phyloP scores from a whole-genome alignment of 2,888 invertebrate genomes.

The Melangyna quadrimaculata region DNA sequence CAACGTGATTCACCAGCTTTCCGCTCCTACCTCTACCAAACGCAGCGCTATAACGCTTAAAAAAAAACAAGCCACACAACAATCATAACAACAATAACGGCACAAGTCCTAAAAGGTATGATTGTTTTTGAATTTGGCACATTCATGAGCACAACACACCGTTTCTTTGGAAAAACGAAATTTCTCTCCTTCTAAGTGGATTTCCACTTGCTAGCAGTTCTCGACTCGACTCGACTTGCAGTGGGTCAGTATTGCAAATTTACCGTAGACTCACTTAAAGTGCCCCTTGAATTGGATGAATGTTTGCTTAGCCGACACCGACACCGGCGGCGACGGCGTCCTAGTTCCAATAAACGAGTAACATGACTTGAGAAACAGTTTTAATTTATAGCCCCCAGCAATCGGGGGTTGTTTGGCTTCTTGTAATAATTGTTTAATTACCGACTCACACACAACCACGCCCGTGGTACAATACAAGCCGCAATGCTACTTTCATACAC shows the following conservation, averaged over 20 bases:
- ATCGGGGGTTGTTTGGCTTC: constrained; percentile 69
- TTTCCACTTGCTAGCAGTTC: constrained; percentile 9
- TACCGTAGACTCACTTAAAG: constrained; percentile 42
- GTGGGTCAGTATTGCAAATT: constrained; percentile 61
- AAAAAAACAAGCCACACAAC: constrained; percentile 52
- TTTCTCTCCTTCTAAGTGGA: constrained; percentile 6
- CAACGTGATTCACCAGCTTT: constrained; percentile 21
- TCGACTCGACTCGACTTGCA: constrained; percentile 31
- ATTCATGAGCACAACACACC: constrained; percentile 37
- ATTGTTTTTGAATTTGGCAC: constrained; percentile 35
- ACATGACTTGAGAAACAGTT: constrained; percentile 58
- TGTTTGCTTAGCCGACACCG: constrained; percentile 60
- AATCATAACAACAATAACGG: constrained; percentile 49
- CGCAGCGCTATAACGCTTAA: constrained; percentile 19
- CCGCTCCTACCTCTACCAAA: background rate
- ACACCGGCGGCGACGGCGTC: constrained; percentile 26
- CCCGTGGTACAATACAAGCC: constrained; percentile 24
- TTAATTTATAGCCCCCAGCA: constrained; percentile 64
- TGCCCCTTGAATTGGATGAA: constrained; percentile 36
- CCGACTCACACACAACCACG: constrained; percentile 47
- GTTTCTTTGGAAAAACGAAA: background rate
- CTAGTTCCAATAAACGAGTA: constrained; percentile 61
- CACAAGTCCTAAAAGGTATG: constrained; percentile 7
- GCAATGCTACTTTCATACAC: constrained; percentile 32
- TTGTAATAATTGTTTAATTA: constrained; percentile 72